Evolutionary conservation across 2,797 vertebrate species (phyloP).

Genomic region (Mus caroli): DNA sequence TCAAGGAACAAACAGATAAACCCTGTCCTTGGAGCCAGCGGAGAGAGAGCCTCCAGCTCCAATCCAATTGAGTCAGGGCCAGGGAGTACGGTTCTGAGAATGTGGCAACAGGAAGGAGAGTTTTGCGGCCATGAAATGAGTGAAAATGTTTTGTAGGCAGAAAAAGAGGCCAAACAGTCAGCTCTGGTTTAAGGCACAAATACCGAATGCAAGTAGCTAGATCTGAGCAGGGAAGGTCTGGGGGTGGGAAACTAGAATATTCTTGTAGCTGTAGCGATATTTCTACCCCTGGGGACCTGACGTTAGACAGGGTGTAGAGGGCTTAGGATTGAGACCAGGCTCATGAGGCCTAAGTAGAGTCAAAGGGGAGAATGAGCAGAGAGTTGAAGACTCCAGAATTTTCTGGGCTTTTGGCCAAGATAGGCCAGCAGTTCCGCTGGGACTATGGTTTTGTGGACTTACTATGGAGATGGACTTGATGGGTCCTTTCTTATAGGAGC

Average conservation of each 20-base stretch:
- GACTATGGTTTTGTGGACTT: neutral
- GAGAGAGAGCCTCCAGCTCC: constrained; percentile 66
- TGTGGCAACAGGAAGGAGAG: constrained; percentile 53
- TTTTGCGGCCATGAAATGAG: constrained; percentile 46
- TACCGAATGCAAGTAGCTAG: neutral
- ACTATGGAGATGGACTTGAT: neutral
- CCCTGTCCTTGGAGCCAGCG: constrained; percentile 60
- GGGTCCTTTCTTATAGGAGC: neutral
- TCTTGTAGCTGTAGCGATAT: neutral
- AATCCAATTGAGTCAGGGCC: constrained; percentile 72
- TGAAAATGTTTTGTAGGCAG: constrained; percentile 62
- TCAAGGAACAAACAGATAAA: constrained; percentile 75
- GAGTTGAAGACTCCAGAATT: neutral
- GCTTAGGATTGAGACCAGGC: neutral
- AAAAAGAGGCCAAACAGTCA: constrained; percentile 49
- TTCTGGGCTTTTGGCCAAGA: neutral
- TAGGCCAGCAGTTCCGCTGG: neutral
- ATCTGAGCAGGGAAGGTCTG: neutral
- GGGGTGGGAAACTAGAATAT: neutral
- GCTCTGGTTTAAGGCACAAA: constrained; percentile 46
- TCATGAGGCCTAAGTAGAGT: neutral
- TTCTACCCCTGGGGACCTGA: neutral
- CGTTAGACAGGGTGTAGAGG: fast-evolving
- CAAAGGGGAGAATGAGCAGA: neutral
- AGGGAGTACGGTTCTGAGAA: constrained; percentile 24